Evolutionary conservation across 2,888 invertebrate species (phyloP).

Genomic region (Eristalis arbustorum): DNA sequence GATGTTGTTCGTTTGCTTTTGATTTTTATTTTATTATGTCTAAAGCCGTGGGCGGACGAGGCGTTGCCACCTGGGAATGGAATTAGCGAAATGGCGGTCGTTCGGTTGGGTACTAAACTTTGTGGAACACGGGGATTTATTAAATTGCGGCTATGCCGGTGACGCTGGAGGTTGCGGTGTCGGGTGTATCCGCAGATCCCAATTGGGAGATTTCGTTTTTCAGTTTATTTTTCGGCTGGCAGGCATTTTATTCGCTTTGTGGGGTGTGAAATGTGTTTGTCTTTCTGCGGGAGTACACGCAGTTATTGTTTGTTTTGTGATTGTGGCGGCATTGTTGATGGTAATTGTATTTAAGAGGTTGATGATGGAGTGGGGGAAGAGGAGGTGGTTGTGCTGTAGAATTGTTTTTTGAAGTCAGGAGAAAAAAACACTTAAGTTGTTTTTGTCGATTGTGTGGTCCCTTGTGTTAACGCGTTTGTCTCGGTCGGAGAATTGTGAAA

Average conservation of each 20-base stretch:
- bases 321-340: constrained; percentile 1
- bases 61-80: constrained; percentile 1
- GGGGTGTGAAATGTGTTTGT: constrained; percentile 40
- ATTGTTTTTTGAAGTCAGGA: background rate
- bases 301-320: constrained; percentile 18
- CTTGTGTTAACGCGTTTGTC: background rate
- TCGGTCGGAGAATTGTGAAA: background rate
- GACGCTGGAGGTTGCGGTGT: background rate
- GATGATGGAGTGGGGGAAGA: background rate
- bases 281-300: constrained; percentile 13
- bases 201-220: constrained; percentile 3
- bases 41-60: background rate
- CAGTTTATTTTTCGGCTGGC: background rate
- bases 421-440: background rate
- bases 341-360: constrained; percentile 16
- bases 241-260: constrained; percentile 11
- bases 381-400: background rate
- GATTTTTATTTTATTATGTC: background rate
- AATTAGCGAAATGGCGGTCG: constrained; percentile 51
- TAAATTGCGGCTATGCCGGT: constrained; percentile 43
- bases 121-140: constrained; percentile 57
- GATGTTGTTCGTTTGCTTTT: background rate
- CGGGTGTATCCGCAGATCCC: background rate
- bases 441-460: background rate
- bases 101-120: constrained; percentile 50